Base-by-base conservation (phyloP, 2,797 vertebrate species). In the Lepilemur ruficaudatus region DNA sequence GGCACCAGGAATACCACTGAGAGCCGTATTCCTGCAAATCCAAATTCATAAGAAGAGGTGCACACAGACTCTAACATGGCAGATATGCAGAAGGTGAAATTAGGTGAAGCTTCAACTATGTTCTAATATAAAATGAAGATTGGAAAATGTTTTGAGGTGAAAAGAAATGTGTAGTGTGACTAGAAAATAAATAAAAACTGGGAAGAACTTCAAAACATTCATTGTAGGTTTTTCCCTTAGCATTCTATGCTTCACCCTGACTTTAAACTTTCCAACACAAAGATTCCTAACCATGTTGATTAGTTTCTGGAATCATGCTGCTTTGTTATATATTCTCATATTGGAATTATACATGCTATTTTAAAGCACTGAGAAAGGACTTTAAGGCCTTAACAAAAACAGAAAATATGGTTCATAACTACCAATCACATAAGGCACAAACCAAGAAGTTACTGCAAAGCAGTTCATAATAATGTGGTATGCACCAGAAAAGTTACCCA, bases 71-170 rank as follows among this genome's bases (percentile, higher is more conserved):
- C 9, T 63, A 85, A 70, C 65, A 65, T 8, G 55, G 18, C n/a
- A 94, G 32, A 89, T 46, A 70, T 43, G 67, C 8, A 89, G 76
- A 75, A 46, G 48, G 38, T 48, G n/a, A 78, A 89, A 75, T 61
- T n/a, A 81, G 63, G 52, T 73, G 18, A 82, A 65, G 3, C 13
- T 63, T 32, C 12, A 86, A 63, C 10, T 76, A 30, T 70, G 20
- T 41, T 3, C 4, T 72, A 83, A 82, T 75, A 87, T n/a, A 85
- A 95, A 95, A 76, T 93, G 85, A 94, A 67, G 50, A 48, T 32
- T 83, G 15, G 52, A 85, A 72, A 76, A 41, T 72, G 0, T 50
- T 82, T 28, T 89, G 52, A 69, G 11, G 46, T 85, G 22, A 7
- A 43, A 95, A 88, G 9, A 90, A 75, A 65, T 73, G 0, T 13